Conservation (phyloP, 30 jellyfish, hydroid and myxozoan species). For the Aurelia aurita complex sp. Pacific region DNA sequence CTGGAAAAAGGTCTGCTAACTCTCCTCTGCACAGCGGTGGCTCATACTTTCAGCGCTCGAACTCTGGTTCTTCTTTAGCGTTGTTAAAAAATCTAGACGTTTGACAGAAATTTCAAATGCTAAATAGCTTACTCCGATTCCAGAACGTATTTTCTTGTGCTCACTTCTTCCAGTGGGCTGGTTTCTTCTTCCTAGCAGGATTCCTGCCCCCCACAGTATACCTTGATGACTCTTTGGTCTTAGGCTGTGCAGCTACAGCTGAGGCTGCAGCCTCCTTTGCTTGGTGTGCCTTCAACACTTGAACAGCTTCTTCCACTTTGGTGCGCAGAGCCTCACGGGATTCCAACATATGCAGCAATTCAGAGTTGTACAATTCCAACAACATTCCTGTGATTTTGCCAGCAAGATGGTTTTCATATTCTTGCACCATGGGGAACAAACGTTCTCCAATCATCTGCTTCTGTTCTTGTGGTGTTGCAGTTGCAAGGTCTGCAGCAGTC, state of each 20-base stretch:
- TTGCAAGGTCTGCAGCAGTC: slow-evolving; percentile 70
- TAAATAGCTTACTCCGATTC: too few relatives aligned
- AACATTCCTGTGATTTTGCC: slow-evolving; percentile 91
- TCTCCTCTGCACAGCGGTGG: too few relatives aligned
- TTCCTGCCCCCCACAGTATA: too few relatives aligned
- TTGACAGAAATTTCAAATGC: too few relatives aligned
- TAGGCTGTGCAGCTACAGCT: not conserved
- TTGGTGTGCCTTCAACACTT: slow-evolving; percentile 71
- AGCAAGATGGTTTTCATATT: slow-evolving; percentile 69
- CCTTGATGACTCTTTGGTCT: too few relatives aligned
- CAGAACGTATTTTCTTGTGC: too few relatives aligned
- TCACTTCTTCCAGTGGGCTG: too few relatives aligned
- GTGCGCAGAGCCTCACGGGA: slow-evolving; percentile 75
- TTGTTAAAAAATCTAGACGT: too few relatives aligned
- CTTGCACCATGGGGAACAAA: slow-evolving; percentile 80
- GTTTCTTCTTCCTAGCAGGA: too few relatives aligned
- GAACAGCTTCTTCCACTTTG: slow-evolving; percentile 86
- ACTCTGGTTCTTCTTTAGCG: too few relatives aligned
- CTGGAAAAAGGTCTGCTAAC: too few relatives aligned
- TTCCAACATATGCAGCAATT: slow-evolving; percentile 81
- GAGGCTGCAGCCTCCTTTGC: slow-evolving; percentile 74
- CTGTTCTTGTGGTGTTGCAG: slow-evolving; percentile 74
- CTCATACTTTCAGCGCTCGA: too few relatives aligned
- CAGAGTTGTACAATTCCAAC: slow-evolving; percentile 79
- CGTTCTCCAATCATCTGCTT: slow-evolving; percentile 95